Evolutionary conservation across 2,797 vertebrate species (phyloP), one percentile per base, ranked within the genome.

Genomic region (Mormyrus hasselquistii): DNA sequence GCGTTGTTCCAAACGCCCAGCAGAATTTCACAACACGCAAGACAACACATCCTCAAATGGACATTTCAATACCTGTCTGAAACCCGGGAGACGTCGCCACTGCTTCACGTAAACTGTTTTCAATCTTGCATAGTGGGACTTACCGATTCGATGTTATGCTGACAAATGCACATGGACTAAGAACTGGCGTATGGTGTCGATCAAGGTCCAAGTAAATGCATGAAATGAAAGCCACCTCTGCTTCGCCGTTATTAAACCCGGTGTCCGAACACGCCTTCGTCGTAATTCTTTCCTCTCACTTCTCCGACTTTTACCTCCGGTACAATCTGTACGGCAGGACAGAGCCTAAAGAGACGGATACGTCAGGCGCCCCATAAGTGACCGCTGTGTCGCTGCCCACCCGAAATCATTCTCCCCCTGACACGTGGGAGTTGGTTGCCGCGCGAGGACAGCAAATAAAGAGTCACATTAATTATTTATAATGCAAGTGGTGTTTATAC

Each of bases 391-490:
- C 9, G 3, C 47, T 19, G n/a, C 49, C 22, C 38, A n/a, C 14
- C 79, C 44, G n/a, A 82, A 41, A 82, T 41, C 76, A 49, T n/a
- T 85, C 19, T 52, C 3, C 4, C 83, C 14, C 49, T 50, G 44
- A 25, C 19, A 41, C 4, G 34, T 38, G 38, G 14, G 12, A 41
- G n/a, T 7, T 47, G 34, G 53, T 55, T 49, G 76, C 52, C 34
- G 25, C 57, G 19, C 41, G 52, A 84, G 87, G 88, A 69, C 25
- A 47, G 41, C 73, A 69, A 22, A n/a, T 29, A 49, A 14, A 84
- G 52, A 65, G 87, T 14, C n/a, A 52, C 84, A 89, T 91, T 84
- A 91, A 91, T 91, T 91, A 91, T 91, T 91, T 69, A 92, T 41
- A 29, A 29, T 79, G 47, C 88, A 91, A 90, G 90, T 90, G 76